A percentile compares a stretch with the other conserved stretches of the same genome.
phyloP scores from a whole-genome alignment of 2,888 invertebrate genomes.

The Lampropteryx suffumata region DNA sequence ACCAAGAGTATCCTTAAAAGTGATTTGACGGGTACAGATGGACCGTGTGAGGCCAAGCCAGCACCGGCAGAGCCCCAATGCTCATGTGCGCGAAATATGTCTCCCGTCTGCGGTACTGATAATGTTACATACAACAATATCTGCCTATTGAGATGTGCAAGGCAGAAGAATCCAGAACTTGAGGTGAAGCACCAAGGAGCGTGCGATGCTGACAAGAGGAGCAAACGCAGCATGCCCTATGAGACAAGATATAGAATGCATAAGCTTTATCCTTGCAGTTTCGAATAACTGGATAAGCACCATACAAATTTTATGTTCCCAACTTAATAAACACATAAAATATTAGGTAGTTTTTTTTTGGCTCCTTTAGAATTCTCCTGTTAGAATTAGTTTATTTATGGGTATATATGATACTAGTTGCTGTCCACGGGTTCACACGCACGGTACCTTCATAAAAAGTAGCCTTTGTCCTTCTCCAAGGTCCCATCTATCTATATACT shows the following conservation, averaged over 20 bases:
- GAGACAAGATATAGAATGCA: constrained; percentile 2
- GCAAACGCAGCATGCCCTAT: constrained; percentile 7
- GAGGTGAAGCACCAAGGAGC: constrained; percentile 12
- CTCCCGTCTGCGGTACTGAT: constrained; percentile 24
- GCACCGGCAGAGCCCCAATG: background rate
- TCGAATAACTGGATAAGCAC: background rate
- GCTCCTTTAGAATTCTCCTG: too few relatives aligned
- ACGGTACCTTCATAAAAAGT: too few relatives aligned
- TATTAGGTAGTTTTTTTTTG: too few relatives aligned
- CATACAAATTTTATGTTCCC: too few relatives aligned
- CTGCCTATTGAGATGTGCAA: constrained; percentile 20
- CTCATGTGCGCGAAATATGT: background rate
- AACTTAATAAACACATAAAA: too few relatives aligned
- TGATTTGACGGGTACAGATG: constrained; percentile 8
- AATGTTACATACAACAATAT: constrained; percentile 20
- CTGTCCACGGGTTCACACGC: too few relatives aligned
- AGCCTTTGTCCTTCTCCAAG: too few relatives aligned
- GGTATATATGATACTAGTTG: too few relatives aligned
- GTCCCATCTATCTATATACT: too few relatives aligned
- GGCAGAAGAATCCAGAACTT: constrained; percentile 6
- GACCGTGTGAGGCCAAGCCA: background rate
- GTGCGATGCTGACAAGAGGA: constrained; percentile 11
- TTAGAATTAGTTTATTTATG: too few relatives aligned
- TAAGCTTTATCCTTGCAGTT: constrained; percentile 2
- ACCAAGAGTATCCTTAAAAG: constrained; percentile 1